Percentiles rank a stretch among this genome's conserved stretches.
phyloP scores from a whole-genome alignment of 2,113 vertebrate species.

The Cyphotilapia sp. region DNA sequence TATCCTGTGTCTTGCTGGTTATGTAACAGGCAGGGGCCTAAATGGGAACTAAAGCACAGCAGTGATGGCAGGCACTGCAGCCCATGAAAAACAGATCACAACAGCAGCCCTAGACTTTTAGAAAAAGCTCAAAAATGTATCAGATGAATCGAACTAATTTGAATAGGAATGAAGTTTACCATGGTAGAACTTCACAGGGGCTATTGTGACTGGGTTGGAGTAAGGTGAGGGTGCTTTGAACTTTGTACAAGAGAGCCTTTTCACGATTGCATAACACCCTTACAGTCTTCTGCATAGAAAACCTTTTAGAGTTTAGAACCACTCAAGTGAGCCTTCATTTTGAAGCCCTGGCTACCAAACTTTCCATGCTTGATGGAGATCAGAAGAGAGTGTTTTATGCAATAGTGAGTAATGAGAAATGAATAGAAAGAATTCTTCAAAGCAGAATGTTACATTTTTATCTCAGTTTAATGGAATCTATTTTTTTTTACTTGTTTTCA shows the following conservation, averaged over 20 bases:
- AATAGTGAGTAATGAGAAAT: neutral
- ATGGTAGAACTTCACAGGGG: neutral
- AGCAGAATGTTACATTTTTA: neutral
- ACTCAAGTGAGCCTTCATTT: slow-evolving; percentile 18
- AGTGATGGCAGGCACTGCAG: slow-evolving; percentile 4
- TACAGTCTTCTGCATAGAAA: neutral
- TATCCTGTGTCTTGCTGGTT: slow-evolving; percentile 55
- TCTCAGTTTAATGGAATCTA: neutral
- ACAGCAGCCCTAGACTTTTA: neutral
- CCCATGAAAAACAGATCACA: slow-evolving; percentile 9
- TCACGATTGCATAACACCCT: slow-evolving; percentile 21
- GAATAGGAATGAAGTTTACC: neutral
- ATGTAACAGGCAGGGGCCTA: slow-evolving; percentile 56
- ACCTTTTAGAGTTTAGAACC: neutral
- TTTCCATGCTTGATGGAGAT: neutral
- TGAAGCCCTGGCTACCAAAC: neutral
- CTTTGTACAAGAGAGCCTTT: neutral
- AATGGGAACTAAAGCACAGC: slow-evolving; percentile 49
- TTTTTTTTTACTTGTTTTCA: neutral
- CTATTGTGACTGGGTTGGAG: neutral
- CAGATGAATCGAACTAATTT: neutral
- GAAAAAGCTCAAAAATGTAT: neutral
- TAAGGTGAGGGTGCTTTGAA: neutral
- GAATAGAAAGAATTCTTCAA: neutral
- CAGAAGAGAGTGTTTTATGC: neutral